Evolutionary conservation across 1,140 invertebrate genomes (phyloP).

Genomic region (Drosophila sturtevanti): DNA sequence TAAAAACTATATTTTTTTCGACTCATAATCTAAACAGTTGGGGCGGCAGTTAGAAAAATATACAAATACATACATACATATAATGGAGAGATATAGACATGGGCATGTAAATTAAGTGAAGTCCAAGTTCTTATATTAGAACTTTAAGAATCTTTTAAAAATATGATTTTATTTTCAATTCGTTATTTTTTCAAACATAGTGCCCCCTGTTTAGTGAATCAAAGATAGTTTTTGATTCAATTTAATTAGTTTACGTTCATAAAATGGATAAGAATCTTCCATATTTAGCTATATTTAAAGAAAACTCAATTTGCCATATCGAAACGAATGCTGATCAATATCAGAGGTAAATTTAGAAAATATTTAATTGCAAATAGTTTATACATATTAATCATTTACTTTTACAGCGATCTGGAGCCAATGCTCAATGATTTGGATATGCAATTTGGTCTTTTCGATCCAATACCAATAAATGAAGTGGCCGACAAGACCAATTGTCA

Average conservation of each 20-base stretch:
- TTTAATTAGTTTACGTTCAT: background rate
- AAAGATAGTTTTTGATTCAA: background rate
- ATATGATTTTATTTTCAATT: no score
- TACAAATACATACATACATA: background rate
- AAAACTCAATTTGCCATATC: background rate
- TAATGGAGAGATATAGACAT: background rate
- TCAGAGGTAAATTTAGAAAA: background rate
- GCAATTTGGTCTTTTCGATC: background rate
- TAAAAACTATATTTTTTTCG: background rate
- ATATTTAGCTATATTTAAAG: background rate
- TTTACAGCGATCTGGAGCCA: background rate
- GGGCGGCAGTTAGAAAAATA: background rate
- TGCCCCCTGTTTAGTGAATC: background rate
- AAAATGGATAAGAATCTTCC: background rate
- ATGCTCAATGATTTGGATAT: background rate
- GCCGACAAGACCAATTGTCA: background rate
- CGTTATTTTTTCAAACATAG: background rate
- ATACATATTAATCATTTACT: background rate
- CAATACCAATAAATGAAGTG: background rate
- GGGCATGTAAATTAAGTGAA: no score
- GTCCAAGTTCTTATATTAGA: background rate
- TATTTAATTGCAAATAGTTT: no score
- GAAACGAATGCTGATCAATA: background rate
- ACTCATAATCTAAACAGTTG: background rate
- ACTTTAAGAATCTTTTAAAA: no score